A percentile compares a stretch with the other conserved stretches of the same genome.
These are phyloP conservation scores for Scyliorhinus canicula DNA, from an alignment of 2,797 vertebrate species.

Conservation along the genomic window DNA sequence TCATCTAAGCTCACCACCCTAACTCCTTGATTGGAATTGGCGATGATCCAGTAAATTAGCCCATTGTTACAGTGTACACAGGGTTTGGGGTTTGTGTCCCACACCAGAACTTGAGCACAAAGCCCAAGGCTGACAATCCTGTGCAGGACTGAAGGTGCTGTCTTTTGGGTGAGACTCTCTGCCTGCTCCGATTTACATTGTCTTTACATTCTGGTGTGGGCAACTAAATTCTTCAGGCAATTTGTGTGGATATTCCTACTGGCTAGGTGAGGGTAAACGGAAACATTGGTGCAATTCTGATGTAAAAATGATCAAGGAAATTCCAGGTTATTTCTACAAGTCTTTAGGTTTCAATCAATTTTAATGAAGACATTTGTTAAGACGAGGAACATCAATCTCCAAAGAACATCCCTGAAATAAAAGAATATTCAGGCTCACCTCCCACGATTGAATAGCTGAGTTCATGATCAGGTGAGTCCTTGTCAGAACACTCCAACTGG, in stretches of 20 bases:
- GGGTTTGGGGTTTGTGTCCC: no score
- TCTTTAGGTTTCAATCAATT: neutral
- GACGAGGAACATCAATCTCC: neutral
- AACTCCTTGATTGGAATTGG: neutral
- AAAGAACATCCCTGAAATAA: neutral
- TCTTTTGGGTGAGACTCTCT: neutral
- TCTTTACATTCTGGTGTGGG: neutral
- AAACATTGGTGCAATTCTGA: neutral
- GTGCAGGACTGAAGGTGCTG: neutral
- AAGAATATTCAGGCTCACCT: neutral
- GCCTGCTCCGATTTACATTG: neutral
- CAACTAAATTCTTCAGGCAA: neutral
- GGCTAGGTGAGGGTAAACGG: neutral
- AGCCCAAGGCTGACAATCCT: neutral
- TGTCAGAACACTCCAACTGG: constrained; percentile 27
- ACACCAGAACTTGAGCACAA: no score
- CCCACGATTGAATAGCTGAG: constrained; percentile 26
- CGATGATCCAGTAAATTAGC: neutral
- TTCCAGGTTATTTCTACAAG: neutral
- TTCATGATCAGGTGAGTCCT: constrained; percentile 33
- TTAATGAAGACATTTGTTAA: neutral
- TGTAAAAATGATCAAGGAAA: neutral
- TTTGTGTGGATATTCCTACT: neutral
- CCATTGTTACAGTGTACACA: neutral
- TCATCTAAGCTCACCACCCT: neutral